Conservation (phyloP, 2,113 vertebrate species). For the Hemiprocne comata region DNA sequence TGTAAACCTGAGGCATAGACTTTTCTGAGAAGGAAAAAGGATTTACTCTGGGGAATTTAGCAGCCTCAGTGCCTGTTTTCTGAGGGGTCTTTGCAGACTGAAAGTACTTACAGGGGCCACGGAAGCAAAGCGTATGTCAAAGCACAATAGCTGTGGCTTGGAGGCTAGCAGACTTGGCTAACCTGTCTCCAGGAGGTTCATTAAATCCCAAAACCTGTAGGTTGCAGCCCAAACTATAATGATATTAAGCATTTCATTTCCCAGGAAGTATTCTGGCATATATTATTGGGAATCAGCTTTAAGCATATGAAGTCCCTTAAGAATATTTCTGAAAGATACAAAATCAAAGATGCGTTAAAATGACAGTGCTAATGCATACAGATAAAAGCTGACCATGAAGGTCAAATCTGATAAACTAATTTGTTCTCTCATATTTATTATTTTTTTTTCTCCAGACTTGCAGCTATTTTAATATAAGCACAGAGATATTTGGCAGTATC, state of each 20-base stretch:
- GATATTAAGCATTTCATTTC: neutral
- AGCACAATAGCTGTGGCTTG: neutral
- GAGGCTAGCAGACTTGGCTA: neutral
- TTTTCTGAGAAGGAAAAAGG: neutral
- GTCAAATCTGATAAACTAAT: neutral
- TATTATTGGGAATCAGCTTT: neutral
- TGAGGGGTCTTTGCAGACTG: neutral
- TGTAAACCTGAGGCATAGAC: neutral
- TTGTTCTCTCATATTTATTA: neutral
- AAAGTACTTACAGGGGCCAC: neutral
- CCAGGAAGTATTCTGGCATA: neutral
- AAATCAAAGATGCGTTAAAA: neutral
- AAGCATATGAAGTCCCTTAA: neutral
- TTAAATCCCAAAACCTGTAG: neutral
- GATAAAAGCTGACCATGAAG: neutral
- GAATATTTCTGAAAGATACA: neutral
- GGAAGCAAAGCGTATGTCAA: neutral
- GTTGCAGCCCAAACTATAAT: neutral
- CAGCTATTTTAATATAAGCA: constrained; percentile 63
- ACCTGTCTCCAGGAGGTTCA: neutral
- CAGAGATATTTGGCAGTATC: constrained; percentile 66
- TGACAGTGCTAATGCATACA: neutral
- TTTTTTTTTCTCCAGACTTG: constrained; percentile 65
- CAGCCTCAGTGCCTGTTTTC: neutral
- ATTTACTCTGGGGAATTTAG: neutral